Base-by-base conservation (phyloP, 2,888 invertebrate species). In the Julus scanicus region DNA sequence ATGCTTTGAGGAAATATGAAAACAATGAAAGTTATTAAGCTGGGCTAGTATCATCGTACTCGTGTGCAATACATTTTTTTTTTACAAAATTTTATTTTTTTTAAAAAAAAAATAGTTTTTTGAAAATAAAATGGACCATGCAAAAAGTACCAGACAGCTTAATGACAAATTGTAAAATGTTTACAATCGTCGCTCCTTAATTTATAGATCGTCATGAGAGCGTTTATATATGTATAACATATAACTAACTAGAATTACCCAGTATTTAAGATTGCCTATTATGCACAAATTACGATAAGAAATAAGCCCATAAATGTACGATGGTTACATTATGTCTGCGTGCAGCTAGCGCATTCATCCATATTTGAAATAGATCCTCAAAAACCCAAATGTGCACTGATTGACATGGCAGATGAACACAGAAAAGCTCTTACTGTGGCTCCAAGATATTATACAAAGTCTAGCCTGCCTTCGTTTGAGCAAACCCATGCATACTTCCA, bases 341-440 rank as follows among this genome's bases (percentile, higher is more conserved):
- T 39, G 37, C 37, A 80, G 20, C 44, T 44, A 44, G 8, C 44
- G 44, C 20, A 71, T 37, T 37, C 80, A 80, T 37, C 37, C 80
- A 29, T 80, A 80, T 39, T 80, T 80, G 80, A 80, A 80, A 80
- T 80, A 37, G 80, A 80, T 80, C 80, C 37, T 80, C 80, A 80
- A 80, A 80, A 80, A 80, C 37, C 11, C 37, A 80, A 80, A 80
- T 37, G 80, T 80, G 80, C 80, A 80, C 80, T 37, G 80, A 80
- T 37, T 80, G 80, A 80, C 80, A 80, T 80, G 80, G 80, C 80
- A 80, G 80, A 80, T 80, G 80, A 80, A 80, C 80, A 80, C 29
- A 80, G 80, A 80, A 80, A 80, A 80, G 80, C 80, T 39, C 80
- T 80, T 80, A 80, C 80, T 13, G 37, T 39, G 80, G 80, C 80